Evolutionary conservation across 2,888 invertebrate species (phyloP).

Genomic region (Mechanitis messenoides): DNA sequence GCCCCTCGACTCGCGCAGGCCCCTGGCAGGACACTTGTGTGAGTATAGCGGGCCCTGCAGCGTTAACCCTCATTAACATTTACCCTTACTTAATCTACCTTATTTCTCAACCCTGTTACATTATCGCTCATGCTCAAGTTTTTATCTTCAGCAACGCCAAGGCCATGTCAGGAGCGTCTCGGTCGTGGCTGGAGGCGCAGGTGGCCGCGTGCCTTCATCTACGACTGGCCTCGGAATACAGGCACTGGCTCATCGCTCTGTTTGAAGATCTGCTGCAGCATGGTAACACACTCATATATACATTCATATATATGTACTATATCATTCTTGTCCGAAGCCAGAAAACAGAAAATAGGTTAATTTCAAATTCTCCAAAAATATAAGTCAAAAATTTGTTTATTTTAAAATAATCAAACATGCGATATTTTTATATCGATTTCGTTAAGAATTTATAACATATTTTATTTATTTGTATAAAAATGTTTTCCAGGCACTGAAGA

Average conservation of each 20-base stretch:
- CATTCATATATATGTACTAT: not conserved
- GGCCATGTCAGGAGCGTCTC: slow-evolving; percentile 59
- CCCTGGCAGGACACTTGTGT: slow-evolving; percentile 3
- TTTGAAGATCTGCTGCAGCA: slow-evolving; percentile 78
- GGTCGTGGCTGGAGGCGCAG: slow-evolving; percentile 84
- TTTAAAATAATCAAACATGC: too few relatives aligned
- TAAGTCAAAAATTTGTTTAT: too few relatives aligned
- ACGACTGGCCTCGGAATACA: slow-evolving; percentile 83
- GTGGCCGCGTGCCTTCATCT: slow-evolving; percentile 82
- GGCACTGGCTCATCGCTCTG: slow-evolving; percentile 81
- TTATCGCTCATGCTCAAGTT: too few relatives aligned
- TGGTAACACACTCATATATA: slow-evolving; percentile 61
- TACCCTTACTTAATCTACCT: not conserved
- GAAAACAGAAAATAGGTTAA: too few relatives aligned
- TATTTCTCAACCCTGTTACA: too few relatives aligned
- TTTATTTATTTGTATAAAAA: not conserved
- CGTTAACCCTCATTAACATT: not conserved
- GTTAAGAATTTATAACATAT: not conserved
- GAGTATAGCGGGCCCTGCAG: not conserved
- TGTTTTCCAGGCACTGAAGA: slow-evolving; percentile 79
- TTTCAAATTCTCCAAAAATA: too few relatives aligned
- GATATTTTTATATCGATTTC: too few relatives aligned
- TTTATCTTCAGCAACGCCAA: slow-evolving; percentile 34
- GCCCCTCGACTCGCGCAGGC: slow-evolving; percentile 27
- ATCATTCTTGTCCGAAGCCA: not conserved